Conservation (phyloP, 1,140 invertebrate species). For the Pseudomyrmex cubaensis region DNA sequence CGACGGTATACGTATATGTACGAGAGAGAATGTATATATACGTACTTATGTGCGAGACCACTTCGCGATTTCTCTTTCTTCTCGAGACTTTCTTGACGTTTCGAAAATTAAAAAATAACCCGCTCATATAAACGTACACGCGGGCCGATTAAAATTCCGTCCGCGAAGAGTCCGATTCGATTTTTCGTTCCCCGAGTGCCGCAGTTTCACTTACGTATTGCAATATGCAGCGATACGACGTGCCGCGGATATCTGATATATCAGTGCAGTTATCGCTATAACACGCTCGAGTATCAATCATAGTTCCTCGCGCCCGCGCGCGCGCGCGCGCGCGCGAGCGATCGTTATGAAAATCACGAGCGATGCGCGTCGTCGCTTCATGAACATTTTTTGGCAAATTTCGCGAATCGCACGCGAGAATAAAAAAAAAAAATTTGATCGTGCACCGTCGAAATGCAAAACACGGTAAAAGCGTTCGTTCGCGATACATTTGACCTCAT, state of each 20-base stretch:
- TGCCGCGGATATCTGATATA: constrained; percentile 32
- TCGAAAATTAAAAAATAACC: constrained; percentile 12
- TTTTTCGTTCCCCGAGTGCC: constrained; percentile 7
- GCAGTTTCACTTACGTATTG: constrained; percentile 42
- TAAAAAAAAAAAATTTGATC: background rate
- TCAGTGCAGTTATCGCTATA: constrained; percentile 1
- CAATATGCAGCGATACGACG: constrained; percentile 24
- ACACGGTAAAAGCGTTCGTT: background rate
- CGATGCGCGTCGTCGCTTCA: background rate
- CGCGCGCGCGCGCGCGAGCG: too few relatives aligned
- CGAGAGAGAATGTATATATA: too few relatives aligned
- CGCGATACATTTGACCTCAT: constrained; percentile 20
- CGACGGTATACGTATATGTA: too few relatives aligned
- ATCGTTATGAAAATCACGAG: constrained; percentile 6
- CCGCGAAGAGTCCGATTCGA: background rate
- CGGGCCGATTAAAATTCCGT: constrained; percentile 16
- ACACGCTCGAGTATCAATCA: constrained; percentile 42
- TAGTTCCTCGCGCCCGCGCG: background rate
- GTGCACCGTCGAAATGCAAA: background rate
- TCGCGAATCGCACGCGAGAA: background rate
- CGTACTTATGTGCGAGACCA: background rate
- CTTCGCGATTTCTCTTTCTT: too few relatives aligned
- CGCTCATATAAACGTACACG: too few relatives aligned
- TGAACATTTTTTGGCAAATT: background rate
- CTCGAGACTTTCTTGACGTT: background rate